phyloP scores from a whole-genome alignment of 2,797 vertebrate species.

The Leucoraja ocellata region DNA sequence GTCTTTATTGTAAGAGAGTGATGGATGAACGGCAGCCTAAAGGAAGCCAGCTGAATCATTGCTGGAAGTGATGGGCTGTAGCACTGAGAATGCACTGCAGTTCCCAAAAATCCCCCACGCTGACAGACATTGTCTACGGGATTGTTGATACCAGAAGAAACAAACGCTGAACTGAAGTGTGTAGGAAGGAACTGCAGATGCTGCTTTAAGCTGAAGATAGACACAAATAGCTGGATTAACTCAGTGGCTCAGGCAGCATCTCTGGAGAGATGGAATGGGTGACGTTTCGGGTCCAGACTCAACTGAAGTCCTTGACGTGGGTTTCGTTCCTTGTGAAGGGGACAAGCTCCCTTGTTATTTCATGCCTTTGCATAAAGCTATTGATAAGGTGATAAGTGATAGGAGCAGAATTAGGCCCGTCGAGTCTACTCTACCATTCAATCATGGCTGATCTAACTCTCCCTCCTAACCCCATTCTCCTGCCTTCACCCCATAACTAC shows the following conservation, averaged over 20 bases:
- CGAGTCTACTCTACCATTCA: too few species aligned
- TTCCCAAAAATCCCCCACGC: neutral
- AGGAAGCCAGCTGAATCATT: conserved; percentile 12
- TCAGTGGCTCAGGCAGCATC: too few species aligned
- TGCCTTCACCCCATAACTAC: too few species aligned
- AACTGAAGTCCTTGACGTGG: neutral
- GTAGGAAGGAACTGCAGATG: too few species aligned
- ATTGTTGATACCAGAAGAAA: neutral
- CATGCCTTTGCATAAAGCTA: neutral
- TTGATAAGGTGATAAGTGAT: neutral
- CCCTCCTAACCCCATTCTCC: too few species aligned
- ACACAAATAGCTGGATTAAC: too few species aligned
- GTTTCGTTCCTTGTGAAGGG: neutral
- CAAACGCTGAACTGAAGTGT: neutral
- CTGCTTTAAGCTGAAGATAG: too few species aligned
- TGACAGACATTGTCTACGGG: neutral
- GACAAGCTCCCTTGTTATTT: neutral
- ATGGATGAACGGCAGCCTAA: neutral
- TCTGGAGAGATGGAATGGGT: neutral
- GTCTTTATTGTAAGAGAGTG: neutral
- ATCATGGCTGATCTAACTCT: too few species aligned
- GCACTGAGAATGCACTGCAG: neutral
- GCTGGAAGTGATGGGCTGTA: neutral
- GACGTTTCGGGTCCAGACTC: too few species aligned
- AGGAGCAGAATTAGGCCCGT: too few species aligned